phyloP scores from a whole-genome alignment of 2,888 invertebrate genomes.

The Margaritifera margaritifera region DNA sequence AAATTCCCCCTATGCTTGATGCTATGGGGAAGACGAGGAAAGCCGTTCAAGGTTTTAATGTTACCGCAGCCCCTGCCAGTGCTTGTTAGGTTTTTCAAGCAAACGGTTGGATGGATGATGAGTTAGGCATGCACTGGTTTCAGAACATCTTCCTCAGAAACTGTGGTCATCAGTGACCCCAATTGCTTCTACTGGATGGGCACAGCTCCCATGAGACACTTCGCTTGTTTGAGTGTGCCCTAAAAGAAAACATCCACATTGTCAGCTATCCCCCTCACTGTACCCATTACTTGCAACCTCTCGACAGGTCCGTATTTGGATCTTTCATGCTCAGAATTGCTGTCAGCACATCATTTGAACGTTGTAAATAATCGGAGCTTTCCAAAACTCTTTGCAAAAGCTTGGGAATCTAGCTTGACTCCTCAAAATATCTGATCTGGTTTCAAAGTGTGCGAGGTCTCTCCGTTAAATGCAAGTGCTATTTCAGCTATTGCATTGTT shows the following conservation, averaged over 20 bases:
- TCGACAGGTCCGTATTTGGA: constrained; percentile 31
- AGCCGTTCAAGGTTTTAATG: constrained; percentile 35
- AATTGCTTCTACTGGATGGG: constrained; percentile 45
- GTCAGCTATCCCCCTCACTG: constrained; percentile 35
- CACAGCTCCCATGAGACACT: constrained; percentile 44
- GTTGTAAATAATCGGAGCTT: constrained; percentile 28
- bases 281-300: constrained; percentile 31
- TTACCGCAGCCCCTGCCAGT: constrained; percentile 26
- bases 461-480: too few relatives aligned
- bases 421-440: constrained; percentile 25
- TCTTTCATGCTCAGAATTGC: constrained; percentile 29
- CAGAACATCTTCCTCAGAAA: constrained; percentile 32
- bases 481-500: too few relatives aligned
- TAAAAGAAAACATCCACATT: too few relatives aligned
- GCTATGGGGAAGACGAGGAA: constrained; percentile 41
- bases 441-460: constrained; percentile 27
- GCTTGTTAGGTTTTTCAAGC: constrained; percentile 34
- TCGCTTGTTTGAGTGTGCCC: constrained; percentile 27
- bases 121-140: constrained; percentile 44
- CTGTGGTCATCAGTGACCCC: constrained; percentile 46
- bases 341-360: constrained; percentile 17
- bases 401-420: too few relatives aligned
- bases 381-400: constrained; percentile 18
- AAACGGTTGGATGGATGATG: constrained; percentile 48
- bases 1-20: constrained; percentile 32